Evolutionary conservation across 2,888 invertebrate genomes (phyloP), one percentile per base, ranked within the genome.

Genomic region (Digitonthophagus gazella): DNA sequence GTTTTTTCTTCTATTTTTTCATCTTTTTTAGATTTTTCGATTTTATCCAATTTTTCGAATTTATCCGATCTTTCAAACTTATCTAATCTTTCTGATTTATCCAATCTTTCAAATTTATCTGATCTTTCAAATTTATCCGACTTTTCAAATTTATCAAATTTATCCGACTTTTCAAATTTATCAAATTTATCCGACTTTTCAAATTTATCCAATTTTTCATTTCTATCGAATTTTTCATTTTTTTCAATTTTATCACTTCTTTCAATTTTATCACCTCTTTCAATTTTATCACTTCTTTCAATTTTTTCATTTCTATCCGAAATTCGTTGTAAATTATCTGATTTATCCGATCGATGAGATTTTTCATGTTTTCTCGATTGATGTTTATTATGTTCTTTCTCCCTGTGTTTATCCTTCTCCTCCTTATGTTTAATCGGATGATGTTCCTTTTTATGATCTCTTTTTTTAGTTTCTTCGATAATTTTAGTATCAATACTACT

Each of bases 401-500:
- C 76, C 1, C 67, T 20, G 15, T 58, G 6, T 44, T 76, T 58
- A n/a, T 72, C n/a, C 19, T 57, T 71, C 14, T 71, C 66, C 58
- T 69, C 71, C 61, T 65, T 73, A 67, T 55, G 44, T 44, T 55
- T 76, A 73, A n/a, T n/a, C n/a, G 16, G 6, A 18, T 63, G 64
- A 11, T 65, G 58, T 6, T 67, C 73, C 69, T 58, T 67, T 71
- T 61, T 71, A 28, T 6, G 44, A 20, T 44, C 76, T 71, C 20
- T 75, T 3, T 64, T 74, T 64, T 71, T 71, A 66, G 68, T 67
- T 64, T 74, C 71, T 55, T 71, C 73, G 64, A 77, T 66, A 14
- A 78, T 74, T 67, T 76, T 71, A 3, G 75, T 72, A 64, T 78
- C 78, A n/a, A 78, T 75, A 68, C 76, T 77, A 0, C 76, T 75